Conservation (phyloP, 2,888 invertebrate genomes). For the Ceratothoa steindachneri region DNA sequence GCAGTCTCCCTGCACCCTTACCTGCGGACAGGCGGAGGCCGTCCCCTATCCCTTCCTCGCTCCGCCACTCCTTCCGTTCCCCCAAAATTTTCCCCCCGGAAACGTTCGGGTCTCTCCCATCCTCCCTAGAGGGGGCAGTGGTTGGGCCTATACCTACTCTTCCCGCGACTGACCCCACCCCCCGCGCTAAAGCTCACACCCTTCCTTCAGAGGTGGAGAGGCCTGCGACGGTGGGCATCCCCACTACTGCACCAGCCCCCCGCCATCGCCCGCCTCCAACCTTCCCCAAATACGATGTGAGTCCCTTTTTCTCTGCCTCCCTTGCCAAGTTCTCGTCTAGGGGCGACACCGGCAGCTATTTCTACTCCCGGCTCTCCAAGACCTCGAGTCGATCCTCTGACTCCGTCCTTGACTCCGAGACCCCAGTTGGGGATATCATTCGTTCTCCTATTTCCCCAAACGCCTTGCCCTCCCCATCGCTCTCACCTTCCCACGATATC, state of each 20-base stretch:
- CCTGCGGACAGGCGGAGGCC: background rate
- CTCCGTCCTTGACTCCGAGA: conserved; percentile 27
- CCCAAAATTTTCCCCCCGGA: conserved; percentile 10
- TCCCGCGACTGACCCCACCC: too few relatives aligned
- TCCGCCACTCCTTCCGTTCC: background rate
- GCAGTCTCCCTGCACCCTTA: conserved; percentile 13
- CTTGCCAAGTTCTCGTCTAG: conserved; percentile 33
- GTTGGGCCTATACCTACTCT: background rate
- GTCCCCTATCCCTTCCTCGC: background rate
- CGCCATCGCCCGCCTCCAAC: background rate
- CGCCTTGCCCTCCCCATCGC: conserved; percentile 12
- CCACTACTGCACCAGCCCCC: background rate
- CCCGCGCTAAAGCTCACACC: background rate
- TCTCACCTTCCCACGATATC: conserved; percentile 5
- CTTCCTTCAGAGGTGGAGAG: conserved; percentile 13
- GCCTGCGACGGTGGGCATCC: too few relatives aligned
- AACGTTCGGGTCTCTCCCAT: conserved; percentile 5
- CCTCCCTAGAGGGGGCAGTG: background rate
- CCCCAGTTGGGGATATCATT: conserved; percentile 14
- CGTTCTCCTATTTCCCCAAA: conserved; percentile 1
- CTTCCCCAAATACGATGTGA: conserved; percentile 40
- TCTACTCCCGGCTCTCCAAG: conserved; percentile 36
- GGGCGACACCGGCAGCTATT: conserved; percentile 33
- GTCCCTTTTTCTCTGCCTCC: conserved; percentile 38
- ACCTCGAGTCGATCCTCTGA: conserved; percentile 23